Base-by-base conservation (phyloP, 2,113 vertebrate species). In the Psittacula cyanocephala region DNA sequence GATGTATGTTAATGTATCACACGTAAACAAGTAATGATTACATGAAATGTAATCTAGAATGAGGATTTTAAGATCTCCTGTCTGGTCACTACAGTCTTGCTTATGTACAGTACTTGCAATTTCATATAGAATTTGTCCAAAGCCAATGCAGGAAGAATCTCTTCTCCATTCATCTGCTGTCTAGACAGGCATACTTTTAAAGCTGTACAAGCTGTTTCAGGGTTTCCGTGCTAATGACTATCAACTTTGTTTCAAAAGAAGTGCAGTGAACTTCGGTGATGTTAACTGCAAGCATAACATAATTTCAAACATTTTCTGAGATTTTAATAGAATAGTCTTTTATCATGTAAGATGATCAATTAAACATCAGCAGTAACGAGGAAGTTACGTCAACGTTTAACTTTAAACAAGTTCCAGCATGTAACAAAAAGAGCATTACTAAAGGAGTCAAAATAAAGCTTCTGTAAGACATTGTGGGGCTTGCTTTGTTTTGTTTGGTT, bases 121-220 rank as follows among this genome's bases (percentile, higher is more conserved):
- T 95, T 96, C 35, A 2, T 71, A 65, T 2, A 68, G 80, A 77
- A 39, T 84, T 96, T 92, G 69, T 89, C 89, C 89, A 94, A 87
- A 91, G 80, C 86, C 89, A 84, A 20, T 23, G 31, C 69, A 88
- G 80, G 52, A 89, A 81, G n/a, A 71, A 88, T 87, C 90, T 75
- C 86, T 88, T 90, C 88, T 92, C 80, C 57, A 89, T 83, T 95
- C 89, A 92, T 95, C 94, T 97, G 96, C 74, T 95, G 91, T 95
- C 96, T 97, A 96, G 95, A 96, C 93, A 95, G 57, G 69, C 47
- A 81, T 52, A 57, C 94, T 92, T 97, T 70, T 81, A 93, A 97
- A 96, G 50, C 44, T 91, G 25, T 81, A 89, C 83, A 95, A 96
- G 86, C 91, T 97, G 88, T 92, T 92, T 86, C 89, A 93, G 70